Evolutionary conservation across 1,140 invertebrate species (phyloP), one percentile per base, ranked within the genome.

Genomic region (Drosophila virilis): DNA sequence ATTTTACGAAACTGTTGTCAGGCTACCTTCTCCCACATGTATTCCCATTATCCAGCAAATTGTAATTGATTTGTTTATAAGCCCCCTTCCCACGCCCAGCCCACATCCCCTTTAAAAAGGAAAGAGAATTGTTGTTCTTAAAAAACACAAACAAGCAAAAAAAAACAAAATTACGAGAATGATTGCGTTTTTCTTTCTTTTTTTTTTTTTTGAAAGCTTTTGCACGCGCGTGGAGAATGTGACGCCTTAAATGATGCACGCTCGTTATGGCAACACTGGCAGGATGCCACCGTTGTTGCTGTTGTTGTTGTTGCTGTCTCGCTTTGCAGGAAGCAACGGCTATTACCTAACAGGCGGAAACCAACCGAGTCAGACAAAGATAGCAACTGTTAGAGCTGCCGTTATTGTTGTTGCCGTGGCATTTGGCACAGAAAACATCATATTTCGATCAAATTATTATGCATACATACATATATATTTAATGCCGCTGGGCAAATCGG

Each of bases 321-420:
- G 57, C 40, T 45, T 60, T 68, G 42, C 57, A 74, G 71, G 65
- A 61, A 68, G 57, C 65, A 45, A 35, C 1, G 46, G 32, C 22
- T 28, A 73, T 74, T 74, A 74, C 65, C 65, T 61, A 74, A 74
- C 17, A 74, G 57, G 71, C 71, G 71, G 71, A 74, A 74, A 58
- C 38, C 17, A 5, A 10, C n/a, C 8, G 42, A 48, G 37, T 13
- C 3, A 50, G 59, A 71, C 10, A 57, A 22, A 50, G 68, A 71
- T 22, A 35, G 60, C 52, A 55, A 22, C 55, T 50, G 22, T 64
- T 62, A 51, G 51, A 57, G 32, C 35, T 13, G 51, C 51, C 51
- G 13, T 17, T 69, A 52, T 61, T 70, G 42, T 45, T 46, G 51
- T 55, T 64, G 38, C 13, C 60, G 69, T 72, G 69, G 69, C 69